A percentile compares a stretch with the other conserved stretches of the same genome.
Conservation (phyloP, 1,140 invertebrate species). For the Andricus grossulariae region DNA sequence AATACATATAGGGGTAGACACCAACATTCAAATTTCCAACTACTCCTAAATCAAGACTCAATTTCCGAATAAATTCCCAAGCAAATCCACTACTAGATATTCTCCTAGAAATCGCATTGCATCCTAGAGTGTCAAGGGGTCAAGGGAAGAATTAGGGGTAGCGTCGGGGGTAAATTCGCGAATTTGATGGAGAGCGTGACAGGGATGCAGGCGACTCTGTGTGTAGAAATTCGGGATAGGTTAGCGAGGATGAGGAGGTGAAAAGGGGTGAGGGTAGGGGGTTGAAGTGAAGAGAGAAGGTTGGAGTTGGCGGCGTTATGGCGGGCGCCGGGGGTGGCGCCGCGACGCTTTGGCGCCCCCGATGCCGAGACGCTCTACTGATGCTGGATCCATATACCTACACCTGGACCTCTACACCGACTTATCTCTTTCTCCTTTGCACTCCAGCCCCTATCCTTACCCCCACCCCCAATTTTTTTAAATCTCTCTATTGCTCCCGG, state of each 20-base stretch:
- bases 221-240: slow-evolving; percentile 46
- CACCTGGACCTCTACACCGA: slow-evolving; percentile 51
- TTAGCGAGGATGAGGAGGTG: slow-evolving; percentile 35
- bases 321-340: slow-evolving; percentile 73
- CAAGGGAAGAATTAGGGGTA: slow-evolving; percentile 27
- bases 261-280: slow-evolving; percentile 49
- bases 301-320: slow-evolving; percentile 68
- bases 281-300: neutral
- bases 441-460: neutral
- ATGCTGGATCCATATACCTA: slow-evolving; percentile 65
- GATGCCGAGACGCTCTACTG: slow-evolving; percentile 67
- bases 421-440: slow-evolving; percentile 43
- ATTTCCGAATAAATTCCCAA: no score
- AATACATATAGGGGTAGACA: no score
- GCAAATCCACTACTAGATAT: no score
- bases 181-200: slow-evolving; percentile 34
- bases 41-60: no score
- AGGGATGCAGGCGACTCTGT: slow-evolving; percentile 46
- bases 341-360: slow-evolving; percentile 73
- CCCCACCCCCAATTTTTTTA: slow-evolving; percentile 18
- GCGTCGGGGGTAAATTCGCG: slow-evolving; percentile 38
- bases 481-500: neutral
- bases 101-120: neutral
- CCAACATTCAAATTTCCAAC: no score
- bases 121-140: neutral